Percentiles rank a stretch among this genome's conserved stretches.
These are phyloP conservation scores for Drosophila sucinea DNA, from an alignment of 1,140 invertebrate genomes.

Conservation along the genomic window DNA sequence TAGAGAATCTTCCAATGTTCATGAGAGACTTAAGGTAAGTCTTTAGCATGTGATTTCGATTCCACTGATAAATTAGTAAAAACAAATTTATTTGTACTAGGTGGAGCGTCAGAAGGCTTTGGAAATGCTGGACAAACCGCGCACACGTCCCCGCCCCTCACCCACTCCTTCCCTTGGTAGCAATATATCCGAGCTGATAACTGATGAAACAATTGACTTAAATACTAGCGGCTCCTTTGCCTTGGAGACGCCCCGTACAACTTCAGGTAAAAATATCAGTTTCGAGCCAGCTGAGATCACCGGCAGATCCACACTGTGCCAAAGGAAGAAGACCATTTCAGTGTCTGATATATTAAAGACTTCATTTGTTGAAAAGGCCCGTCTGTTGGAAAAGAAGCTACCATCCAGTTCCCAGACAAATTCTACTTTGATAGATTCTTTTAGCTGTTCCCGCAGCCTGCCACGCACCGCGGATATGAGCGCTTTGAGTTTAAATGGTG, in stretches of 20 bases:
- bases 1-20: conserved; percentile 42
- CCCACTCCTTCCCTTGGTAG: conserved; percentile 30
- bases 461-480: conserved; percentile 74
- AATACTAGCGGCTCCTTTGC: conserved; percentile 57
- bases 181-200: conserved; percentile 73
- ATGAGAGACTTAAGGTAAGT: conserved; percentile 67
- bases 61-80: neutral
- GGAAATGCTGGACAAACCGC: conserved; percentile 54
- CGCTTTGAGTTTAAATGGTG: conserved; percentile 59
- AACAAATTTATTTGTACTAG: conserved; percentile 17
- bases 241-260: conserved; percentile 20
- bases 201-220: conserved; percentile 73
- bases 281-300: conserved; percentile 18
- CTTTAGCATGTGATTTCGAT: neutral
- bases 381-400: conserved; percentile 56
- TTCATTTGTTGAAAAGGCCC: conserved; percentile 72
- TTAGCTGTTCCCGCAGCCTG: conserved; percentile 60
- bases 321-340: conserved; percentile 38
- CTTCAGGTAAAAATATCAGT: neutral
- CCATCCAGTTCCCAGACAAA: conserved; percentile 9
- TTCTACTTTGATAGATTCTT: conserved; percentile 46
- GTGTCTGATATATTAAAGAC: conserved; percentile 65
- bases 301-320: conserved; percentile 60
- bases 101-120: conserved; percentile 63
- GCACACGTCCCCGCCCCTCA: conserved; percentile 2